A percentile compares a stretch with the other conserved stretches of the same genome.
Conservation (phyloP, 2,888 invertebrate genomes). For the Carterocephalus palaemon region DNA sequence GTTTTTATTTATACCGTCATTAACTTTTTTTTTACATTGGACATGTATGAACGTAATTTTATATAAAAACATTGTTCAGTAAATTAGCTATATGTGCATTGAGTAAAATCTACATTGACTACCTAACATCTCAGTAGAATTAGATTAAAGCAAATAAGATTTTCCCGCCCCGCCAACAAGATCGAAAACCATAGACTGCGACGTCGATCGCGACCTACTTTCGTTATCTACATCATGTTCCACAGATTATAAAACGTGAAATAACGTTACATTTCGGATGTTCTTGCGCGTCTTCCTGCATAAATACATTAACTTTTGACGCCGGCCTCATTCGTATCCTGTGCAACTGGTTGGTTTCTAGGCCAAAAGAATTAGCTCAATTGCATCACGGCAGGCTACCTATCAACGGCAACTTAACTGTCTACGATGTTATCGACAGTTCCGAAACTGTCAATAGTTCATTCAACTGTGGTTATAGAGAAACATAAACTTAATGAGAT, state of each 20-base stretch:
- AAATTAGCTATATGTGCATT: too few species aligned
- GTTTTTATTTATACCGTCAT: too few species aligned
- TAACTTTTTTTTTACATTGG: too few species aligned
- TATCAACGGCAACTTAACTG: slow-evolving; percentile 8
- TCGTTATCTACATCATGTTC: slow-evolving; percentile 23
- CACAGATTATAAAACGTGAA: slow-evolving; percentile 30
- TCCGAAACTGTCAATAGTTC: slow-evolving; percentile 4
- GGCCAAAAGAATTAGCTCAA: slow-evolving; percentile 38
- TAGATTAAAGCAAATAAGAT: not conserved
- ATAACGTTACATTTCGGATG: slow-evolving; percentile 35
- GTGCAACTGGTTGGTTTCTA: slow-evolving; percentile 37
- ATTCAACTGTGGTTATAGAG: slow-evolving; percentile 13
- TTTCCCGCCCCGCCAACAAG: slow-evolving; percentile 6
- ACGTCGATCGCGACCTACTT: slow-evolving; percentile 14
- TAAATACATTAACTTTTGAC: slow-evolving; percentile 31
- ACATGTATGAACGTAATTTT: too few species aligned
- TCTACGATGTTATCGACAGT: slow-evolving; percentile 12
- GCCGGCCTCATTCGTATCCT: slow-evolving; percentile 39
- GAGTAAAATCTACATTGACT: not conserved
- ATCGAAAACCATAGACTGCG: slow-evolving; percentile 16
- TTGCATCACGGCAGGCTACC: slow-evolving; percentile 31
- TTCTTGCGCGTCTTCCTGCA: slow-evolving; percentile 40
- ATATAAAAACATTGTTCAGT: too few species aligned
- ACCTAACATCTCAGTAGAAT: not conserved
- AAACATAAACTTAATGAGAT: too few species aligned